Base-by-base conservation (phyloP, 23 tunicate species). In the Diplosoma virens region DNA sequence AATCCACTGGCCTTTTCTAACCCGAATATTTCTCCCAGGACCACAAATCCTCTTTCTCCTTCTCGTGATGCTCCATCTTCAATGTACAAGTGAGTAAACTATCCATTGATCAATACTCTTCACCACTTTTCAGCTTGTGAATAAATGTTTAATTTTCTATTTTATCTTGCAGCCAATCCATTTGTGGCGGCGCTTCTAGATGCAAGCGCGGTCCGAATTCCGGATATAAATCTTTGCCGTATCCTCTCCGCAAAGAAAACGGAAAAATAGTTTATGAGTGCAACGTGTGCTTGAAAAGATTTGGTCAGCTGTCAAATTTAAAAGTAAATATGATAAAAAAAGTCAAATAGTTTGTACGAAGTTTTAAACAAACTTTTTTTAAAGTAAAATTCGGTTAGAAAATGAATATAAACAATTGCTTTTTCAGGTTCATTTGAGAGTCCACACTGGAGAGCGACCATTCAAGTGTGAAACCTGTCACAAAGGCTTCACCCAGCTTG, bases 391-490 rank as follows among this genome's bases (percentile, higher is more conserved):
- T 41, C 11, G 50, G 50, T 14, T 41, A 9, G 14, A 9, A 41
- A 41, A 41, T 14, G 50, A 41, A 41, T 41, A 14, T 41, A 41
- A 41, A 41, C 9, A 9, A 14, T 56, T 56, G 16, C 20, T 1
- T 59, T 74, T 71, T 31, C 9, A 95, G 99, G 99, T 95, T 37
- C 99, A 95, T 81, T 73, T 91, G 35, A 88, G 99, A 59, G 93
- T 85, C 20, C 99, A 95, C 55, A 95, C 97, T 58, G 99, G 99
- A 1, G 99, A 95, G 37, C 81, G 99, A n/a, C 99, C 99, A 20
- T 95, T 89, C 74, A 71, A 80, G 48, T 95, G 99, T 65, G 81
- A 74, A n/a, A 84, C 83, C 6, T 95, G 99, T 65, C 47, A 66
- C 27, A 95, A 95, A 71, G 91, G 86, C 30, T 95, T 95, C 77